Evolutionary conservation across 2,888 invertebrate species (phyloP).

Genomic region (Drosophila demipolita): DNA sequence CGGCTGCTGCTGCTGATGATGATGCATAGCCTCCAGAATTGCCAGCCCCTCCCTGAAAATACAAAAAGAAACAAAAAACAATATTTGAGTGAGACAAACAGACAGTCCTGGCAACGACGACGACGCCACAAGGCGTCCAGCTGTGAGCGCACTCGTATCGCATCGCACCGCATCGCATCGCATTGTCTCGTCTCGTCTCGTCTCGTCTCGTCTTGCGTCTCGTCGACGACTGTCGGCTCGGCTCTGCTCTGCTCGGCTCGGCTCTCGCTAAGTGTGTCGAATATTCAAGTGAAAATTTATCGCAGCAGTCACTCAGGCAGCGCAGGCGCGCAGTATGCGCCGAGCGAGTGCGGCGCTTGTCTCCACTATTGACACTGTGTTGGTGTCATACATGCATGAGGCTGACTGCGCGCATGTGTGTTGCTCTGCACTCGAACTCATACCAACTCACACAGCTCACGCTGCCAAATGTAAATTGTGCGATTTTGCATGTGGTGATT

Average conservation of each 20-base stretch:
- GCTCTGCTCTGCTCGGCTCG: slow-evolving; percentile 1
- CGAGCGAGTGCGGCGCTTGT: slow-evolving; percentile 73
- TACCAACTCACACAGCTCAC: slow-evolving; percentile 14
- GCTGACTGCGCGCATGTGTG: slow-evolving; percentile 2
- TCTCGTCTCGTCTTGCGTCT: not conserved
- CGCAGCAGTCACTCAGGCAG: slow-evolving; percentile 56
- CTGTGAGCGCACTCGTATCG: slow-evolving; percentile 54
- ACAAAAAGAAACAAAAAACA: slow-evolving; percentile 15
- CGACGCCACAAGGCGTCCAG: slow-evolving; percentile 65
- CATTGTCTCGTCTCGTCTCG: slow-evolving; percentile 3
- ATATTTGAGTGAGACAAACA: slow-evolving; percentile 11
- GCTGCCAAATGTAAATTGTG: slow-evolving; percentile 3
- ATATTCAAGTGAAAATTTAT: slow-evolving; percentile 79
- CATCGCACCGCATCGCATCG: not conserved
- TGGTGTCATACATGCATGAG: slow-evolving; percentile 33
- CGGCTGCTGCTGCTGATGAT: slow-evolving; percentile 63
- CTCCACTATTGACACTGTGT: slow-evolving; percentile 35
- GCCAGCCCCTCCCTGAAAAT: slow-evolving; percentile 65
- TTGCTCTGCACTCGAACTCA: slow-evolving; percentile 1
- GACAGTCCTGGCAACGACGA: slow-evolving; percentile 26
- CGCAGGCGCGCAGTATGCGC: slow-evolving; percentile 26
- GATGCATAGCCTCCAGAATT: slow-evolving; percentile 80
- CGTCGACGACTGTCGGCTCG: not conserved
- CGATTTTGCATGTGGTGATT: slow-evolving; percentile 49
- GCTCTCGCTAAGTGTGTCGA: slow-evolving; percentile 69